Evolutionary conservation across 2,113 vertebrate species (phyloP).

Genomic region (Zosterops borbonicus): DNA sequence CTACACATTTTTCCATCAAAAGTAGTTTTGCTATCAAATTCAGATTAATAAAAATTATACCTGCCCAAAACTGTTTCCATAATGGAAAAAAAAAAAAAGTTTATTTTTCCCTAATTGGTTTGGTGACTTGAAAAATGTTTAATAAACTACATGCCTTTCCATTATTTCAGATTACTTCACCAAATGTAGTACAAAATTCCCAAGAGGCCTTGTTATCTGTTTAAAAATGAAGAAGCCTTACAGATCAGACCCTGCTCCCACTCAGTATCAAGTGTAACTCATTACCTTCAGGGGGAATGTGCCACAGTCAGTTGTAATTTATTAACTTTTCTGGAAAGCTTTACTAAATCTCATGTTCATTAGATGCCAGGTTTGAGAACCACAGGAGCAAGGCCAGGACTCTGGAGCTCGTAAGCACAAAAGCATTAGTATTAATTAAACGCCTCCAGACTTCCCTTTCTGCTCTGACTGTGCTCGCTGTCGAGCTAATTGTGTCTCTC

Average conservation of each 20-base stretch:
- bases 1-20: neutral
- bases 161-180: neutral
- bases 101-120: neutral
- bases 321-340: neutral
- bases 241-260: neutral
- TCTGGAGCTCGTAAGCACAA: neutral
- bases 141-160: neutral
- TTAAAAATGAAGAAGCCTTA: conserved; percentile 6
- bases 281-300: neutral
- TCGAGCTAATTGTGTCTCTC: conserved; percentile 2
- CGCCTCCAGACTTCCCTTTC: neutral
- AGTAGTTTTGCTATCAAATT: neutral
- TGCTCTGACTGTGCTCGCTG: neutral
- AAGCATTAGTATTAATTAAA: conserved; percentile 24
- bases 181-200: neutral
- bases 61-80: neutral
- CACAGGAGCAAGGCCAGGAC: neutral
- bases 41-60: neutral
- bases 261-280: neutral
- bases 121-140: neutral
- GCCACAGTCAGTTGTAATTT: neutral
- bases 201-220: neutral
- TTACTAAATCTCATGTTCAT: neutral
- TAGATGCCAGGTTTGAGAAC: neutral
- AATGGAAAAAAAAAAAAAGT: neutral